These are phyloP conservation scores for Tiphia femorata DNA, from an alignment of 2,888 invertebrate genomes.

Conservation along the genomic window DNA sequence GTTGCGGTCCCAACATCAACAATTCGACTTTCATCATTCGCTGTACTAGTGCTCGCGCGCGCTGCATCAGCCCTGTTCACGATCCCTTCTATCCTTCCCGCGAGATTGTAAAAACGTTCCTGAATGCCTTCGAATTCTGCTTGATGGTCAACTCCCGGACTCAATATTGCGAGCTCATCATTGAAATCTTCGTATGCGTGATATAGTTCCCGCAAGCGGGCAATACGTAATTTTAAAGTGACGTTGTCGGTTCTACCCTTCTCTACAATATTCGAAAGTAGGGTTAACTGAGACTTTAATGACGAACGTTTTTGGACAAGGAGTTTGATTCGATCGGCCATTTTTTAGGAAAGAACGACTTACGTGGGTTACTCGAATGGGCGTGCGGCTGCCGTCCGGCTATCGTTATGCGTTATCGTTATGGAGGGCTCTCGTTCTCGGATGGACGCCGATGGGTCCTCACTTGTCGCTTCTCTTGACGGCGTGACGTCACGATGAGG, in stretches of 20 bases:
- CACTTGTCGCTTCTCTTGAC: background rate
- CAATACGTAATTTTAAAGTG: background rate
- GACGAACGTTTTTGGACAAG: slow-evolving; percentile 4
- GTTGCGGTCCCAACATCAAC: too few relatives aligned
- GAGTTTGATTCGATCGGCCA: background rate
- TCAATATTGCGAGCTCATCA: background rate
- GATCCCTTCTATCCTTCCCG: too few relatives aligned
- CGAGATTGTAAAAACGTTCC: slow-evolving; percentile 2
- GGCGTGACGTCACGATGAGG: too few relatives aligned
- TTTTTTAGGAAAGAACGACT: background rate
- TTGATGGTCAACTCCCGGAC: background rate
- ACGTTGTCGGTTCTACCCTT: background rate
- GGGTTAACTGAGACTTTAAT: too few relatives aligned
- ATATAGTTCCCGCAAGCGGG: background rate
- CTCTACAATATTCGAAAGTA: too few relatives aligned
- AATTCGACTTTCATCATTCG: too few relatives aligned
- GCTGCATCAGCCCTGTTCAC: too few relatives aligned
- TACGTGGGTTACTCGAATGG: background rate
- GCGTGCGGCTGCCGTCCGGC: background rate
- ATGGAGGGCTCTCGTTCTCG: too few relatives aligned
- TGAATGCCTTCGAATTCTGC: background rate
- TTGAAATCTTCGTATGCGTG: background rate
- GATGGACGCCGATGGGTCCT: background rate
- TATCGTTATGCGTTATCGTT: background rate
- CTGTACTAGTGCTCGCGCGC: too few relatives aligned